Conservation (phyloP, 2,888 invertebrate genomes). For the Drosophila cognata region DNA sequence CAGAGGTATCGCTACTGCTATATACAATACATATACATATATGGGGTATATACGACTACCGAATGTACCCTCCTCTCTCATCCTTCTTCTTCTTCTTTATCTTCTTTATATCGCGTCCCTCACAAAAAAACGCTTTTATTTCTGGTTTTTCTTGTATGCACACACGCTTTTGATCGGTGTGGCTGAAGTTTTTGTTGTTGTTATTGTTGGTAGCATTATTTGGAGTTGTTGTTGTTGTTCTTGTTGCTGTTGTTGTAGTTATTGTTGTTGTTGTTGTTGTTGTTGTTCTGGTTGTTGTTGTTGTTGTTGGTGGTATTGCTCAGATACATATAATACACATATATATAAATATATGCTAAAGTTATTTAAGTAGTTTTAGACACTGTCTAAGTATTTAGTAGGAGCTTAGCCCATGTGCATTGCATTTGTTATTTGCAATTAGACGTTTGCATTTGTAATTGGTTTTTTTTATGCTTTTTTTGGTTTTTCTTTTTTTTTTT, state of each 20-base stretch:
- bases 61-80: background rate
- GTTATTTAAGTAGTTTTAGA: slow-evolving; percentile 39
- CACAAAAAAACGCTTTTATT: slow-evolving; percentile 41
- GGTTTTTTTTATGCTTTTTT: slow-evolving; percentile 24
- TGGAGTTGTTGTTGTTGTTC: slow-evolving; percentile 42
- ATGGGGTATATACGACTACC: slow-evolving; percentile 12
- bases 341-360: slow-evolving; percentile 36
- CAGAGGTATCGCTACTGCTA: slow-evolving; percentile 8
- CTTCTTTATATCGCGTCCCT: slow-evolving; percentile 20
- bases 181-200: slow-evolving; percentile 34
- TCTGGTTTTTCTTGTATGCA: slow-evolving; percentile 38
- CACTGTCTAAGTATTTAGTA: slow-evolving; percentile 42
- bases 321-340: slow-evolving; percentile 46
- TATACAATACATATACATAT: slow-evolving; percentile 30
- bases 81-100: background rate
- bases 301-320: slow-evolving; percentile 68
- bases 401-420: slow-evolving; percentile 68
- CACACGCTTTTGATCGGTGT: slow-evolving; percentile 44
- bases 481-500: slow-evolving; percentile 28
- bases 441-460: slow-evolving; percentile 27
- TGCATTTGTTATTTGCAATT: slow-evolving; percentile 37
- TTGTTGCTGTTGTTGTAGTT: slow-evolving; percentile 40
- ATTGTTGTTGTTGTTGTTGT: slow-evolving; percentile 36
- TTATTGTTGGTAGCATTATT: slow-evolving; percentile 42
- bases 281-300: slow-evolving; percentile 24